Conservation (phyloP, 2,797 vertebrate species). For the Macroramphosus scolopax region DNA sequence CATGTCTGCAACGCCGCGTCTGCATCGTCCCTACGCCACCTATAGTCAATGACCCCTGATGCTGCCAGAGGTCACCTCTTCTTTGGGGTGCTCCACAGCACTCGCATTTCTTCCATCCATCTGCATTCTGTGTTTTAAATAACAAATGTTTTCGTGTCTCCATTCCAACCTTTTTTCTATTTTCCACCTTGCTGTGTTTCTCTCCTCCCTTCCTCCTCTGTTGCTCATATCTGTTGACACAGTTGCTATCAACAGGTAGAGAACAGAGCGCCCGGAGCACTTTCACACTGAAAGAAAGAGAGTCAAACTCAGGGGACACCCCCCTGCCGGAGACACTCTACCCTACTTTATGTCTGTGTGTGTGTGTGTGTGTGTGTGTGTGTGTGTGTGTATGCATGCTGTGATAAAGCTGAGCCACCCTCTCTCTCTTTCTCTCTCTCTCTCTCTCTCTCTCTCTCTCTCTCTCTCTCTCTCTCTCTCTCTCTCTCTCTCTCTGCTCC, state of each 20-base stretch:
- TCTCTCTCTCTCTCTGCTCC: slow-evolving; percentile 30
- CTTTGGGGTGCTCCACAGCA: too few species aligned
- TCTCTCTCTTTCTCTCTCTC: slow-evolving; percentile 38
- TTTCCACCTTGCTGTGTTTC: neutral
- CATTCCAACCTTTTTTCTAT: neutral
- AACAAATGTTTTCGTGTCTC: too few species aligned
- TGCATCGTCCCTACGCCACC: too few species aligned
- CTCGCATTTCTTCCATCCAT: too few species aligned
- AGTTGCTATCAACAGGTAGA: slow-evolving; percentile 27
- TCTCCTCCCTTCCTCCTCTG: neutral
- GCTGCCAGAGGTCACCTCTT: too few species aligned
- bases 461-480: slow-evolving; percentile 36
- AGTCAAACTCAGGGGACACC: slow-evolving; percentile 31
- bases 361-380: slow-evolving; percentile 7
- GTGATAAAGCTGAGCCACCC: slow-evolving; percentile 47
- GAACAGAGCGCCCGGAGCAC: slow-evolving; percentile 25
- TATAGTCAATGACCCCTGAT: too few species aligned
- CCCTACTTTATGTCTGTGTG: slow-evolving; percentile 18
- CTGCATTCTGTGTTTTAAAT: too few species aligned
- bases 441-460: slow-evolving; percentile 38
- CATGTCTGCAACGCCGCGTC: too few species aligned
- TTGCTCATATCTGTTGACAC: slow-evolving; percentile 2
- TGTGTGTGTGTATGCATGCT: slow-evolving; percentile 19
- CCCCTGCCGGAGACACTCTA: slow-evolving; percentile 30
- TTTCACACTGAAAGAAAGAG: slow-evolving; percentile 34